Percentiles rank a stretch among this genome's conserved stretches.
Conservation (phyloP, 2,888 invertebrate genomes). For the Steinernema carpocapsae region DNA sequence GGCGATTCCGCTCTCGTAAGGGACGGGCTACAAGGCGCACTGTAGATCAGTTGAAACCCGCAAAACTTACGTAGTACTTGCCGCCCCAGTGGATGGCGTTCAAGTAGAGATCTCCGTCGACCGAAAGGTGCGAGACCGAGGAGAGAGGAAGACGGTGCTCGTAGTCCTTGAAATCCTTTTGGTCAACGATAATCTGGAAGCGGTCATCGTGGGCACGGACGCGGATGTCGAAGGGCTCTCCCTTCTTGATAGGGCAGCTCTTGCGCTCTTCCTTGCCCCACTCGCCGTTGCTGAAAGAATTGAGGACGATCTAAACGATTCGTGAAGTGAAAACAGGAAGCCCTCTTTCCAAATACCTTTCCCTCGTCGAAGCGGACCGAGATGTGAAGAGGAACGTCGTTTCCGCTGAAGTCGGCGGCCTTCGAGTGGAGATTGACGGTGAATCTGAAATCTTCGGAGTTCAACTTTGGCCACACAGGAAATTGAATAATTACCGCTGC, state of each 20-base stretch:
- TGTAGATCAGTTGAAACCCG: neutral
- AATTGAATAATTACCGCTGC: slow-evolving; percentile 33
- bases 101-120: slow-evolving; percentile 65
- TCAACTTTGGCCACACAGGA: neutral
- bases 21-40: slow-evolving; percentile 59
- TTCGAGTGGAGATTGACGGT: slow-evolving; percentile 66
- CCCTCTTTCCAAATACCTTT: slow-evolving; percentile 49
- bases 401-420: slow-evolving; percentile 67
- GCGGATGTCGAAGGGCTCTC: slow-evolving; percentile 67
- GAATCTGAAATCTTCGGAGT: slow-evolving; percentile 56
- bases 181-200: slow-evolving; percentile 66
- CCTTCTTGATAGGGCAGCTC: slow-evolving; percentile 67
- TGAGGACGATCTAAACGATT: slow-evolving; percentile 59
- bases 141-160: slow-evolving; percentile 67
- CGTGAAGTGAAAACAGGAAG: neutral
- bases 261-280: slow-evolving; percentile 69
- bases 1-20: slow-evolving; percentile 66
- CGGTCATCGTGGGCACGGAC: slow-evolving; percentile 67
- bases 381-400: slow-evolving; percentile 67
- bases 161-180: slow-evolving; percentile 68
- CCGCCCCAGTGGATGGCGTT: slow-evolving; percentile 68
- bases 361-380: slow-evolving; percentile 68
- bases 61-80: slow-evolving; percentile 64
- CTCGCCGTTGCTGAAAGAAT: slow-evolving; percentile 67
- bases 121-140: slow-evolving; percentile 66